These are phyloP conservation scores for Eubasilissa splendida DNA, from an alignment of 2,888 invertebrate species.

Conservation along the genomic window DNA sequence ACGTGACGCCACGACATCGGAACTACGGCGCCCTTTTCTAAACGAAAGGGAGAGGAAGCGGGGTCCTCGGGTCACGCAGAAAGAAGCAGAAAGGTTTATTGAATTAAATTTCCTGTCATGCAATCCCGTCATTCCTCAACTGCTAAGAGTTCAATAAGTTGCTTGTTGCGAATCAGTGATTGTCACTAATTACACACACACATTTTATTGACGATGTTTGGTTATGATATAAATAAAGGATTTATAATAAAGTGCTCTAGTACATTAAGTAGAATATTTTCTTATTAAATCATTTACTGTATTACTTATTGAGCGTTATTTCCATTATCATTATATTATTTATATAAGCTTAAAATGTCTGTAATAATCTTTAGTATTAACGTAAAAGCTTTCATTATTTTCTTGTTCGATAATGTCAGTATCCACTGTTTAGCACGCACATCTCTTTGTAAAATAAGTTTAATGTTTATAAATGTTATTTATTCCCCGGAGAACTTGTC, in stretches of 20 bases:
- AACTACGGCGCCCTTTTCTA: neutral
- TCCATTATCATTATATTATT: too few relatives aligned
- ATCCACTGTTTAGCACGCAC: too few relatives aligned
- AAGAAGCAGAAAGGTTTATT: slow-evolving; percentile 21
- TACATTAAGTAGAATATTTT: slow-evolving; percentile 5
- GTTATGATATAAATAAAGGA: slow-evolving; percentile 23
- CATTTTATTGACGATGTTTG: slow-evolving; percentile 1
- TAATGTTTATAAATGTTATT: too few relatives aligned
- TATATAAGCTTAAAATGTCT: too few relatives aligned
- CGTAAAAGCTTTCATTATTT: too few relatives aligned
- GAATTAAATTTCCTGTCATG: neutral
- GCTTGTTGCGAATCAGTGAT: slow-evolving; percentile 20
- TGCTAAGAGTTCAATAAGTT: slow-evolving; percentile 15
- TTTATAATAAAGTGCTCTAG: slow-evolving; percentile 1
- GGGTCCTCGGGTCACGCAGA: slow-evolving; percentile 21
- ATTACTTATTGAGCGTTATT: neutral
- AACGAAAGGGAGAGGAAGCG: neutral
- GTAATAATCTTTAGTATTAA: too few relatives aligned
- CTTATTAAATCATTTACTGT: slow-evolving; percentile 1
- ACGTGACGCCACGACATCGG: neutral
- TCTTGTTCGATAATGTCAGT: too few relatives aligned
- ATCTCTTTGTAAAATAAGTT: too few relatives aligned
- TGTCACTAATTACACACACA: slow-evolving; percentile 23
- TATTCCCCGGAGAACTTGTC: too few relatives aligned
- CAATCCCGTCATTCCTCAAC: slow-evolving; percentile 13